Conservation (phyloP, 2,888 invertebrate species). For the Drosophila peninsularis region DNA sequence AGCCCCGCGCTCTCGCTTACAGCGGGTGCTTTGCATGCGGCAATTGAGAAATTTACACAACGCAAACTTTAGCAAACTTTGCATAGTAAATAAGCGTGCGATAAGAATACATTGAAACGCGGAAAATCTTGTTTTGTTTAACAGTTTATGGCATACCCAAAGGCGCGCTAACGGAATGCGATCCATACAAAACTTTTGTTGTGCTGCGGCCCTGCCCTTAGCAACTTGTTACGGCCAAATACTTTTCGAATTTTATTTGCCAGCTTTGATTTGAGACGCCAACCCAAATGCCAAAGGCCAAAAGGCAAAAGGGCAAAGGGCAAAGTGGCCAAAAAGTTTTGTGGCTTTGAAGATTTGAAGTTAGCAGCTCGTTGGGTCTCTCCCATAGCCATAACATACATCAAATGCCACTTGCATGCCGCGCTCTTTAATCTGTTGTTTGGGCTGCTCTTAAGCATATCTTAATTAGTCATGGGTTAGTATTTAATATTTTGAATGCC, state of each 20-base stretch:
- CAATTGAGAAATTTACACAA: constrained; percentile 63
- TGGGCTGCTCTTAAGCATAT: constrained; percentile 6
- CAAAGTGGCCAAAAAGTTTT: constrained; percentile 42
- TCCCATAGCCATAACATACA: neutral
- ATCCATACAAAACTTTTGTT: constrained; percentile 51
- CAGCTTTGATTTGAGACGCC: constrained; percentile 49
- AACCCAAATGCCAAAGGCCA: constrained; percentile 40
- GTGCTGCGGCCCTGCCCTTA: constrained; percentile 10
- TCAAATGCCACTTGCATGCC: constrained; percentile 52
- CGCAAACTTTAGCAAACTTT: constrained; percentile 54
- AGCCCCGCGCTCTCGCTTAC: neutral
- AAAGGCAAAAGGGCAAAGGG: constrained; percentile 28
- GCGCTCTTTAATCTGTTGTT: constrained; percentile 8
- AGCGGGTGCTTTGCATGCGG: constrained; percentile 40
- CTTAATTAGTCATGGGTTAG: constrained; percentile 1
- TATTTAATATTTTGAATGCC: constrained; percentile 34
- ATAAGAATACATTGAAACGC: constrained; percentile 57
- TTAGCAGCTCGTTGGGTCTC: neutral
- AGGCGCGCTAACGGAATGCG: constrained; percentile 53
- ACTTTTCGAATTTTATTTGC: constrained; percentile 48
- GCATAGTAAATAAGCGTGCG: constrained; percentile 68
- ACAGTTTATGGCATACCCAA: constrained; percentile 51
- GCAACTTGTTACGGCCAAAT: constrained; percentile 47
- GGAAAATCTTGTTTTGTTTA: constrained; percentile 54
- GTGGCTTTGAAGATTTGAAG: constrained; percentile 53